phyloP scores from a whole-genome alignment of 2,113 vertebrate genomes.

The Dinomys branickii region DNA sequence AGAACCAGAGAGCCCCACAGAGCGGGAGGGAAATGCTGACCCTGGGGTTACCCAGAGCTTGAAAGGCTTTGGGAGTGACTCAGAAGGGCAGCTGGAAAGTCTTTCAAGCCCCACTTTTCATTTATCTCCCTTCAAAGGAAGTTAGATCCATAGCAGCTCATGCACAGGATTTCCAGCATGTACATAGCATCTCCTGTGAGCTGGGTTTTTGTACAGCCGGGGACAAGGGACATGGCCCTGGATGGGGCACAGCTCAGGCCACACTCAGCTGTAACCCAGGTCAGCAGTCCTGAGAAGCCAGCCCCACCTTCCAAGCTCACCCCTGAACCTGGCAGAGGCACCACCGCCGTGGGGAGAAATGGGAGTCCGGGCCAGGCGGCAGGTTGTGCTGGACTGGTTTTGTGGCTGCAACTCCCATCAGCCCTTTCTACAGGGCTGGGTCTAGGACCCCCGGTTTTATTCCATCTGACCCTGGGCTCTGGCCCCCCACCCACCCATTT shows the following conservation, averaged over 20 bases:
- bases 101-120: conserved; percentile 35
- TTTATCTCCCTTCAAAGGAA: background rate
- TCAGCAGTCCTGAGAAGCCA: background rate
- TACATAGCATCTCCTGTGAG: background rate
- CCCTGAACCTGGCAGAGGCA: background rate
- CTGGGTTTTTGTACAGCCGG: background rate
- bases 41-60: background rate
- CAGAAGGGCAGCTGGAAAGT: background rate
- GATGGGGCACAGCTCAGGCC: background rate
- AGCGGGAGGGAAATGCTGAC: background rate
- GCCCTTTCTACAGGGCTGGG: background rate
- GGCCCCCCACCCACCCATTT: background rate
- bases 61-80: background rate
- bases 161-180: background rate
- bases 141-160: background rate
- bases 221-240: background rate
- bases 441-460: background rate
- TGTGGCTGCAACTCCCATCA: background rate
- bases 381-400: background rate
- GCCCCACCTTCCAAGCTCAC: background rate
- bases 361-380: background rate
- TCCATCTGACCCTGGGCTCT: background rate
- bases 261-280: background rate
- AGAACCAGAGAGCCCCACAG: background rate
- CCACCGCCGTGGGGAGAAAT: background rate